phyloP scores from a whole-genome alignment of 2,888 invertebrate species.

The Sclerodermus sp. region DNA sequence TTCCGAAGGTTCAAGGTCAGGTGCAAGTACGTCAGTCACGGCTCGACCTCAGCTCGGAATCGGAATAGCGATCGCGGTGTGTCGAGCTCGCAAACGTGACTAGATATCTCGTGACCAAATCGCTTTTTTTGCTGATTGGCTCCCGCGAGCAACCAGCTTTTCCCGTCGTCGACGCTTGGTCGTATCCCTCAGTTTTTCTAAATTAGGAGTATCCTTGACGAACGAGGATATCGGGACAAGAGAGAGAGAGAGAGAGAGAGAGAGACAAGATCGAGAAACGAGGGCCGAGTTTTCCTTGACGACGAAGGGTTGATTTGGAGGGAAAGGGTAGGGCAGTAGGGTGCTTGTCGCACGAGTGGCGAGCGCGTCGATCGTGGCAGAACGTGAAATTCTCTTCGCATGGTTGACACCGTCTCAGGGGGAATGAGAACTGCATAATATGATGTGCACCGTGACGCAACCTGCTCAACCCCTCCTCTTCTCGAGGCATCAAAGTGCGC shows the following conservation, averaged over 20 bases:
- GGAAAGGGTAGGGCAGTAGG: no score
- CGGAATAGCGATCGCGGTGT: slow-evolving; percentile 23
- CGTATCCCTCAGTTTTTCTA: no score
- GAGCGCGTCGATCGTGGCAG: neutral
- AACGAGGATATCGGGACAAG: no score
- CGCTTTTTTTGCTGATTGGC: neutral
- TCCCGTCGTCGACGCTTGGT: no score
- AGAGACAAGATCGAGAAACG: no score
- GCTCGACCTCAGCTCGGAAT: slow-evolving; percentile 21
- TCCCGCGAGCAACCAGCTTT: no score
- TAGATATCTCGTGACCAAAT: slow-evolving; percentile 26
- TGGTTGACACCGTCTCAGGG: neutral
- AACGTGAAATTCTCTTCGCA: slow-evolving; percentile 1
- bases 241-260: no score
- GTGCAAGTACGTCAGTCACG: slow-evolving; percentile 3
- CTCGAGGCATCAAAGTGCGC: neutral
- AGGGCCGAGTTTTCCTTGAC: no score
- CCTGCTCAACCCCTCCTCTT: neutral
- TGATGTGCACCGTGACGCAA: neutral
- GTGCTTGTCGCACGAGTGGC: neutral
- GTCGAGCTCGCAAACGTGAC: slow-evolving; percentile 21
- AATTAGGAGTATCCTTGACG: no score
- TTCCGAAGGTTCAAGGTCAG: slow-evolving; percentile 23
- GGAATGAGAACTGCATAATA: neutral
- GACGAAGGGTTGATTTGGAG: no score